These are phyloP conservation scores for Ranitomeya imitator DNA, from an alignment of 2,113 vertebrate genomes.

Conservation along the genomic window DNA sequence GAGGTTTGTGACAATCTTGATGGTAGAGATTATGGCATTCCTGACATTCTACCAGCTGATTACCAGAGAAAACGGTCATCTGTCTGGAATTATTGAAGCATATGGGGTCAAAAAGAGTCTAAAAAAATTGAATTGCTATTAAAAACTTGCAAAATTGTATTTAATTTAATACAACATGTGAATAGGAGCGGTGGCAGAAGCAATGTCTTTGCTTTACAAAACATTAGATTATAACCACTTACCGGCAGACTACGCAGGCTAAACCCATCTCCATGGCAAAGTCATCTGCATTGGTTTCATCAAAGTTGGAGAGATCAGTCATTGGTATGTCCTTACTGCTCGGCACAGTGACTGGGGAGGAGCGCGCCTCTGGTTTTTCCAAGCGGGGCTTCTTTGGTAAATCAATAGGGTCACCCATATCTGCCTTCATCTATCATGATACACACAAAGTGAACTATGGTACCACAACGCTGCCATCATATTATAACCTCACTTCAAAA, in stretches of 20 bases:
- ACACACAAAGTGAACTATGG: not conserved
- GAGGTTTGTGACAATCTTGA: constrained; percentile 98
- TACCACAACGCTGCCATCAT: not conserved
- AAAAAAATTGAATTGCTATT: not conserved
- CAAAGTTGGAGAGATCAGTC: constrained; percentile 87
- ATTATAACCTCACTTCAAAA: not conserved
- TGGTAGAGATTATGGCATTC: constrained; percentile 99
- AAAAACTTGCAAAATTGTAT: not conserved
- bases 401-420: constrained; percentile 79
- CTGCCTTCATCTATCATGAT: constrained; percentile 78
- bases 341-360: constrained; percentile 88
- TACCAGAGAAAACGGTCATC: constrained; percentile 95
- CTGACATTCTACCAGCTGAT: constrained; percentile 97
- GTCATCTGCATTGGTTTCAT: constrained; percentile 95
- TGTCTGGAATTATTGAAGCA: constrained; percentile 76
- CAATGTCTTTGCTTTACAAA: not conserved
- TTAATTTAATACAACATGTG: not conserved
- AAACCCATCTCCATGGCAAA: constrained; percentile 99
- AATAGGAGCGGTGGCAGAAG: not conserved
- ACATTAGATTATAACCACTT: constrained; percentile 42
- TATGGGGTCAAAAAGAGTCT: not conserved
- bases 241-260: constrained; percentile 96
- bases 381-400: constrained; percentile 87
- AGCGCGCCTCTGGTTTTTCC: constrained; percentile 87
- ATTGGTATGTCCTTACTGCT: constrained; percentile 86